A percentile compares a stretch with the other conserved stretches of the same genome.
Evolutionary conservation across 2,797 vertebrate species (phyloP).

Genomic region (Macropus fuliginosus): DNA sequence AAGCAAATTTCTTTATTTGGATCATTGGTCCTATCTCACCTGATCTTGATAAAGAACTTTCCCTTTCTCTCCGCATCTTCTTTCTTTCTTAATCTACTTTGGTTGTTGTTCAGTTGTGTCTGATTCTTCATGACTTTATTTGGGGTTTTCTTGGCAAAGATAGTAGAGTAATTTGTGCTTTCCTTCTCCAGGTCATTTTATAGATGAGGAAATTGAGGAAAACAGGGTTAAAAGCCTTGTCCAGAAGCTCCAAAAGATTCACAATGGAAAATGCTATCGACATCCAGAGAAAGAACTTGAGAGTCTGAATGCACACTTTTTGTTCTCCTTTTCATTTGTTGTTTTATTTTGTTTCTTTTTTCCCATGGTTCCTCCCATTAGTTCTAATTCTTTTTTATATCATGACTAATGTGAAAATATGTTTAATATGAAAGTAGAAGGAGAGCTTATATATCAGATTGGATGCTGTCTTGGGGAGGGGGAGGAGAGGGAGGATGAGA

Average conservation of each 20-base stretch:
- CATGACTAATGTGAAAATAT: too few species aligned
- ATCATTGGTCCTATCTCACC: neutral
- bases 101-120: neutral
- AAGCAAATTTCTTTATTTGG: neutral
- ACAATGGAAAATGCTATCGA: too few species aligned
- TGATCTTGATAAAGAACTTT: neutral
- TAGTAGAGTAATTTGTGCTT: neutral
- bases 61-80: neutral
- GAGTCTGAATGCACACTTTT: too few species aligned
- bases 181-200: neutral
- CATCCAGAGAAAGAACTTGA: too few species aligned
- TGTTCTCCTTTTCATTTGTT: too few species aligned
- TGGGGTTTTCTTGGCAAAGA: neutral
- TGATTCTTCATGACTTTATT: neutral
- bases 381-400: too few species aligned
- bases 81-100: neutral
- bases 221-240: neutral
- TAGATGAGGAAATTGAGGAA: neutral
- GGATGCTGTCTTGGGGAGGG: too few species aligned
- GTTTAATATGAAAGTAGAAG: too few species aligned
- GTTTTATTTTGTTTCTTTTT: too few species aligned
- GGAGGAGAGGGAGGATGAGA: too few species aligned
- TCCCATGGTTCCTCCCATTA: too few species aligned
- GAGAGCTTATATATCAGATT: too few species aligned
- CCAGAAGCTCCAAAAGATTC: neutral